Evolutionary conservation across 2,888 invertebrate species (phyloP).

Genomic region (Ophion ventricosus): DNA sequence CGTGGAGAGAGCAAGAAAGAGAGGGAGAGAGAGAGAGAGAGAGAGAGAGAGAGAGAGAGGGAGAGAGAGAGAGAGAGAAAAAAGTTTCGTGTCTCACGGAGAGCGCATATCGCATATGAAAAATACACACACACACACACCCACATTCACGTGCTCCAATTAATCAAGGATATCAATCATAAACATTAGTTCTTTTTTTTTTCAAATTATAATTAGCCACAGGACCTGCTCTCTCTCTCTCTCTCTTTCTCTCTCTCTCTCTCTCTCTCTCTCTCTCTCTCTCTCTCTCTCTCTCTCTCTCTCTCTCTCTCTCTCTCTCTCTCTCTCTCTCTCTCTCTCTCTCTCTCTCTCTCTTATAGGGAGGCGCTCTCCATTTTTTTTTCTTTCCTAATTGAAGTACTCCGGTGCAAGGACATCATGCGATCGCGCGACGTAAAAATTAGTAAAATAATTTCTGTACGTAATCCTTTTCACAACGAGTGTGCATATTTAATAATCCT

Average conservation of each 20-base stretch:
- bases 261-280: background rate
- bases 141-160: constrained; percentile 16
- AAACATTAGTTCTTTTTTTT: background rate
- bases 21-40: constrained; percentile 7
- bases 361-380: background rate
- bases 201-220: background rate
- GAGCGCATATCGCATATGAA: constrained; percentile 32
- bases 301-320: background rate
- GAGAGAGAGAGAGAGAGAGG: constrained; percentile 11
- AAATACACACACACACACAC: constrained; percentile 9
- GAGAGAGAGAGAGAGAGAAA: constrained; percentile 18
- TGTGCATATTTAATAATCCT: constrained; percentile 18
- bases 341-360: background rate
- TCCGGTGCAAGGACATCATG: background rate
- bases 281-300: background rate
- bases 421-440: background rate
- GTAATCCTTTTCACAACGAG: background rate
- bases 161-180: constrained; percentile 52
- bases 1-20: constrained; percentile 2
- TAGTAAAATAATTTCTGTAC: background rate
- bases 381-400: background rate
- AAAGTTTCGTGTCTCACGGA: constrained; percentile 67
- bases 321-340: background rate
- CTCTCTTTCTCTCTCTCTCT: background rate
- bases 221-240: background rate